Evolutionary conservation across 1,140 invertebrate genomes (phyloP).

Genomic region (Drosophila pseudoananassae): DNA sequence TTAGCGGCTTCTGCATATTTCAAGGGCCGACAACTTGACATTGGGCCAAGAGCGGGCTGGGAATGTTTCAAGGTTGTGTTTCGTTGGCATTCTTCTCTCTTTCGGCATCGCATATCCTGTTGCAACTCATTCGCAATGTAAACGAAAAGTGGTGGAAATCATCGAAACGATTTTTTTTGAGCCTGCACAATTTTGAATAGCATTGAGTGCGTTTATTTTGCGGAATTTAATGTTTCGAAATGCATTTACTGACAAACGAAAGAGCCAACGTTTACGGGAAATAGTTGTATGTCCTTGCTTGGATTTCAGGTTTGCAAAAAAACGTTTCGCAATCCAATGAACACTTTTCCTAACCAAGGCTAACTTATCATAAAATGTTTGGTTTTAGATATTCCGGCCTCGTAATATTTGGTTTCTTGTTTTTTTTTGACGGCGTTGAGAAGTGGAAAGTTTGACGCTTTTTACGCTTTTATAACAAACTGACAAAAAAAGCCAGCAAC

Average conservation of each 20-base stretch:
- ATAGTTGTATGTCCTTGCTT: constrained; percentile 27
- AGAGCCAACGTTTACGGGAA: constrained; percentile 21
- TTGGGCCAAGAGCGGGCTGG: constrained; percentile 41
- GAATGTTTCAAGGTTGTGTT: constrained; percentile 40
- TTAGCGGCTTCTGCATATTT: constrained; percentile 57
- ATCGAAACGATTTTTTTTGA: constrained; percentile 11
- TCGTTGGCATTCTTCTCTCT: background rate
- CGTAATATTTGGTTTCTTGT: background rate
- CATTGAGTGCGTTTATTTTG: constrained; percentile 41
- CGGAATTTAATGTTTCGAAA: constrained; percentile 32
- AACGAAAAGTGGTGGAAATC: constrained; percentile 20
- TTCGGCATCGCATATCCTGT: constrained; percentile 29
- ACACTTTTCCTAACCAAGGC: background rate
- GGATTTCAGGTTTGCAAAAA: background rate
- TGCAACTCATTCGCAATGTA: constrained; percentile 35
- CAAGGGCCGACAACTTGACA: constrained; percentile 58
- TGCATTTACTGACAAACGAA: constrained; percentile 35
- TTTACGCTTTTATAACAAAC: background rate
- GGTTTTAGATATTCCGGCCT: background rate
- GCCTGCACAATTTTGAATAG: constrained; percentile 19
- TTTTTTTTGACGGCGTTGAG: background rate
- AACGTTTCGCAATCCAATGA: background rate
- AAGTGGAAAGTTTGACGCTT: background rate
- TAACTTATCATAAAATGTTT: background rate
- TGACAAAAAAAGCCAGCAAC: background rate